Evolutionary conservation across 1,140 invertebrate genomes (phyloP), one percentile per base, ranked within the genome.

Genomic region (Tetranychus urticae): DNA sequence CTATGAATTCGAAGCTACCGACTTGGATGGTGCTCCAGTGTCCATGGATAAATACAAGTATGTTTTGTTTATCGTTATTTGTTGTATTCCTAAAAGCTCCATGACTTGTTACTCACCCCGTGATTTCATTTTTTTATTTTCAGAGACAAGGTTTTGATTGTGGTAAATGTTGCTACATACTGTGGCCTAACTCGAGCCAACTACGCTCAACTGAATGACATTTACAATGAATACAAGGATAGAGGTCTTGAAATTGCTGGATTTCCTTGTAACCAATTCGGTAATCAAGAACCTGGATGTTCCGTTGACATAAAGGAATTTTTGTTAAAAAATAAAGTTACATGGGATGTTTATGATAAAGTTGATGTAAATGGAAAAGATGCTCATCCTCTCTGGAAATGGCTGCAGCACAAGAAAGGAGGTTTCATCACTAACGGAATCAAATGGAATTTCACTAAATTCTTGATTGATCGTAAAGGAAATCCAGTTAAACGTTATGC

Each of bases 381-480:
- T 64, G 81, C 87, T 7, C 80, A 84, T 73, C 88, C 89, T 0
- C 68, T 94, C 12, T 96, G 79, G 75, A 83, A 84, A 64, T 94
- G 82, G 70, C 73, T 96, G 65, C 89, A 92, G 73, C 71, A 78
- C 36, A 85, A 85, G 64, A 79, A 88, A 6, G 37, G 31, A n/a
- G 59, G 65, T 2, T 45, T 64, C 45, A 12, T 64, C 2, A 31
- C n/a, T 10, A 57, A 68, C 34, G 61, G 78, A 50, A 89, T 96
- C 65, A 94, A 96, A 70, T 97, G 92, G 92, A 97, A 96, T 72
- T 97, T 94, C 67, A 86, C 87, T 3, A 97, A 97, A 70, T 97
- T 97, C 71, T 76, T 97, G 47, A 74, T 94, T 37, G 80, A 93
- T 70, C 86, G 82, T 70, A 74, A 91, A 59, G 92, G 92, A 6